Percentiles rank a stretch among this genome's conserved stretches.
Conservation (phyloP, 2,113 vertebrate genomes). For the Tauraco erythrolophus region DNA sequence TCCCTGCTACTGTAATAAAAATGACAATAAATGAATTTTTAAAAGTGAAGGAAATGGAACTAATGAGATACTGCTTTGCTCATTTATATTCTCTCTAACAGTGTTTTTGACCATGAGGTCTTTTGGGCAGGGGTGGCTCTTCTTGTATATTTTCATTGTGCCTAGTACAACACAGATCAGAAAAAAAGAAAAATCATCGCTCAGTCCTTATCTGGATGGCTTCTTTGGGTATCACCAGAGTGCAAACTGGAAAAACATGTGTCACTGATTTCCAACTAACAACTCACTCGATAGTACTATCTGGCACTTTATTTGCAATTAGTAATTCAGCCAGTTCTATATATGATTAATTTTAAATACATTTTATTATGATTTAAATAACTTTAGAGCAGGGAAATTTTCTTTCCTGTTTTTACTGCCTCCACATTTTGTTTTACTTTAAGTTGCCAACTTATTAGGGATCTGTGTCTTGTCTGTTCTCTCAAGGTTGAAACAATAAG, state of each 20-base stretch:
- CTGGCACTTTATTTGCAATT: neutral
- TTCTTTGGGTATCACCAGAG: neutral
- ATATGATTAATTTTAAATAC: neutral
- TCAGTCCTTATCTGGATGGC: neutral
- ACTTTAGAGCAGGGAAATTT: neutral
- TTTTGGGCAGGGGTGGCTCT: neutral
- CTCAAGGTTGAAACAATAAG: conserved; percentile 40
- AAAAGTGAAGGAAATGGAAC: neutral
- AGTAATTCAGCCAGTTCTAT: neutral
- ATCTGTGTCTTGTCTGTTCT: conserved; percentile 27
- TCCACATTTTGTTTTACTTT: neutral
- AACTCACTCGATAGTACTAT: neutral
- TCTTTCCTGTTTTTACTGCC: neutral
- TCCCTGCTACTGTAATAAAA: neutral
- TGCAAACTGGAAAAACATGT: neutral
- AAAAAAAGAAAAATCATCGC: neutral
- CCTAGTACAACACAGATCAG: neutral
- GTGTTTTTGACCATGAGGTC: neutral
- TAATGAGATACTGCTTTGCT: neutral
- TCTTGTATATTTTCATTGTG: neutral
- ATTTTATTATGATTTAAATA: neutral
- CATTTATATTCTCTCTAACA: neutral
- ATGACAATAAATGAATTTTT: neutral
- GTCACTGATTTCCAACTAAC: neutral
- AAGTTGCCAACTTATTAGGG: conserved; percentile 10